Percentiles rank a stretch among this genome's conserved stretches.
Conservation (phyloP, 2,888 invertebrate species). For the Oasisia sp. region DNA sequence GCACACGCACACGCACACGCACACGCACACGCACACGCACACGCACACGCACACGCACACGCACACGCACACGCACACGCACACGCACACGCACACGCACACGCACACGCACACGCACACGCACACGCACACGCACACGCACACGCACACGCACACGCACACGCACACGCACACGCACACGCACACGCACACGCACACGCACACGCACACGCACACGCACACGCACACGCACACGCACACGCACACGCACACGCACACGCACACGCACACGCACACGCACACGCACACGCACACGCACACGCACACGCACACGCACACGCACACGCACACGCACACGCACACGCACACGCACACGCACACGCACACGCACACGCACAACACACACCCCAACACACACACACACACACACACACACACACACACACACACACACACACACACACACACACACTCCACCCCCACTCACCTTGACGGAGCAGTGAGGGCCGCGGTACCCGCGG, state of each 20-base stretch:
- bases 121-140: neutral
- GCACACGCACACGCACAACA: too few species aligned
- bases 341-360: neutral
- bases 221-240: neutral
- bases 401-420: constrained; percentile 18
- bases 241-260: neutral
- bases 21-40: neutral
- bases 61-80: neutral
- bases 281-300: neutral
- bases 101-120: neutral
- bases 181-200: neutral
- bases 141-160: neutral
- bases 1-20: neutral
- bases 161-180: neutral
- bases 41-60: neutral
- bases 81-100: neutral
- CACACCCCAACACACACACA: too few species aligned
- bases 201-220: neutral
- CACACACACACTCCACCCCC: neutral
- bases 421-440: neutral
- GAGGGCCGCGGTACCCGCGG: constrained; percentile 47
- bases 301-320: neutral
- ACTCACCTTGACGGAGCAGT: constrained; percentile 52
- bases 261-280: neutral
- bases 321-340: neutral